phyloP scores from a whole-genome alignment of 2,797 vertebrate species.

The Euthynnus affinis region DNA sequence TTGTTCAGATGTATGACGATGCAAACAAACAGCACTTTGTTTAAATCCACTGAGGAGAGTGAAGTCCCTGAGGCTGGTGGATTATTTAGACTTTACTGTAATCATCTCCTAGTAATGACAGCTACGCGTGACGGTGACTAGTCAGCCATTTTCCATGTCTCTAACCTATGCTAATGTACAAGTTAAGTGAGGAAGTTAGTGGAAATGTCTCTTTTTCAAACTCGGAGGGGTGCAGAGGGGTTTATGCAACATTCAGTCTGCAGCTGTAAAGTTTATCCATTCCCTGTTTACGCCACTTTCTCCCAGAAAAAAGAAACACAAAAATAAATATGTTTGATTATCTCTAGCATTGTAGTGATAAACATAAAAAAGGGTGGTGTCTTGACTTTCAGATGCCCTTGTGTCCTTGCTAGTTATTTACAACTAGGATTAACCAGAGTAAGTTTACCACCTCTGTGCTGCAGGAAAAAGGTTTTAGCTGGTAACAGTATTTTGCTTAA shows the following conservation, averaged over 20 bases:
- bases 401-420: constrained; percentile 9
- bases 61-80: constrained; percentile 12
- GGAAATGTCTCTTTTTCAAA: constrained; percentile 16
- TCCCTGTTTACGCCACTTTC: neutral
- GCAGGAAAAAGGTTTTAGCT: constrained; percentile 1
- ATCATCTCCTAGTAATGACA: constrained; percentile 4
- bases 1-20: neutral
- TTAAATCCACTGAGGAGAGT: neutral
- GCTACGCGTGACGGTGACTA: neutral
- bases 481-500: neutral
- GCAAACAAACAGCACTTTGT: constrained; percentile 44
- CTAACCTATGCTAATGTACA: constrained; percentile 7
- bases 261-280: constrained; percentile 36
- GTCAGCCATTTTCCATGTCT: constrained; percentile 34
- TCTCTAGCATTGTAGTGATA: neutral
- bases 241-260: constrained; percentile 53
- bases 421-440: neutral
- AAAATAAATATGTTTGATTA: neutral
- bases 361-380: neutral
- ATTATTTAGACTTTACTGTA: constrained; percentile 22
- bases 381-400: constrained; percentile 38
- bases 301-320: neutral
- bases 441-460: neutral
- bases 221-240: constrained; percentile 11
- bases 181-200: constrained; percentile 9